Evolutionary conservation across 2,888 invertebrate genomes (phyloP).

Genomic region (Calliphora vomitoria): DNA sequence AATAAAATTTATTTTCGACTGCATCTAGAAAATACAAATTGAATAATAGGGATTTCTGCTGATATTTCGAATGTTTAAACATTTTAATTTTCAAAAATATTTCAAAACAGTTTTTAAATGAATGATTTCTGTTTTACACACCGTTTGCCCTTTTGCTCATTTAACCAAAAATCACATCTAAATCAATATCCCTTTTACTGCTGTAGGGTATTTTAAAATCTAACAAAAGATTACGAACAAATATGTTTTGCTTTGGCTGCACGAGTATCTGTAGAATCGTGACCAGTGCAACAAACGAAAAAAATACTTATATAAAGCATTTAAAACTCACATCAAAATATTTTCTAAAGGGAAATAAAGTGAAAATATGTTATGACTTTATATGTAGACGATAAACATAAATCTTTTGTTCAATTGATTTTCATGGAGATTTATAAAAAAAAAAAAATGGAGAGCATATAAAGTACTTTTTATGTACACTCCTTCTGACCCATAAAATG

Average conservation of each 20-base stretch:
- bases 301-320: conserved; percentile 26
- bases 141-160: no score
- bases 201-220: background rate
- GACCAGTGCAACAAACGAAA: background rate
- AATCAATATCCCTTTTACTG: background rate
- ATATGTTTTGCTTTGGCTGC: background rate
- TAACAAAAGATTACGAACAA: background rate
- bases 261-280: background rate
- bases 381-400: conserved; percentile 51
- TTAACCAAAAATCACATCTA: background rate
- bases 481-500: background rate
- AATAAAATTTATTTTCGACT: no score
- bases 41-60: no score
- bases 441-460: background rate
- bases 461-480: background rate
- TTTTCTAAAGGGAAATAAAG: conserved; percentile 29
- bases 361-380: conserved; percentile 58
- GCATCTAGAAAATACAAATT: no score
- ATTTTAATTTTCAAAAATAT: no score
- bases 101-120: no score
- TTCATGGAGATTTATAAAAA: conserved; percentile 36
- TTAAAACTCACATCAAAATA: conserved; percentile 9
- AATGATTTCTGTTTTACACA: no score
- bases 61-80: no score
- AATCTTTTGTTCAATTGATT: conserved; percentile 60